Percentiles rank a stretch among this genome's conserved stretches.
Conservation (phyloP, 2,797 vertebrate species). For the Argentina silus region DNA sequence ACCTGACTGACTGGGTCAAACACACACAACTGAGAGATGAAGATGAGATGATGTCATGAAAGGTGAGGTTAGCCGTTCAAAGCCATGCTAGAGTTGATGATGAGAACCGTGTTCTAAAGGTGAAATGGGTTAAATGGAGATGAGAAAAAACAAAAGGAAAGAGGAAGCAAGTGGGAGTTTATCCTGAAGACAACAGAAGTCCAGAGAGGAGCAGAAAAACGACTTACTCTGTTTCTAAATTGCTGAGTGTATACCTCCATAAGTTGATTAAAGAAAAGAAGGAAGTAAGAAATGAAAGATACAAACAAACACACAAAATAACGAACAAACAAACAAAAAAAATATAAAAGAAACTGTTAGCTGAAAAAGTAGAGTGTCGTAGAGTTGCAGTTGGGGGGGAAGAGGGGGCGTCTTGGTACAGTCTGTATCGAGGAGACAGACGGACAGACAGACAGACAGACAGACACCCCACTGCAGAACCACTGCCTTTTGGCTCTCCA, state of each 20-base stretch:
- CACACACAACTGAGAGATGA: constrained; percentile 18
- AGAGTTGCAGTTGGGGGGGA: constrained; percentile 51
- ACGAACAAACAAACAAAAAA: constrained; percentile 65
- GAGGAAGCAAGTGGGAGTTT: constrained; percentile 46
- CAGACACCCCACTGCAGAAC: neutral
- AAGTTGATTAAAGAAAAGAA: constrained; percentile 66
- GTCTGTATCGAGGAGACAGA: constrained; percentile 18
- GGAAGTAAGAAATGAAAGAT: constrained; percentile 68
- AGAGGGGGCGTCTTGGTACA: constrained; percentile 15
- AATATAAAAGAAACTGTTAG: constrained; percentile 79
- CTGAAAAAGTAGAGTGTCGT: constrained; percentile 57
- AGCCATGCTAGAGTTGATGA: constrained; percentile 62
- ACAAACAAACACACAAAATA: constrained; percentile 66
- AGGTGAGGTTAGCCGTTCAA: constrained; percentile 21
- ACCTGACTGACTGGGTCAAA: constrained; percentile 27
- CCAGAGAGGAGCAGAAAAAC: constrained; percentile 46
- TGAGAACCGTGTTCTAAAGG: constrained; percentile 41
- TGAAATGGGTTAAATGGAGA: constrained; percentile 4
- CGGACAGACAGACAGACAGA: neutral
- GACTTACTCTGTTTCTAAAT: constrained; percentile 83
- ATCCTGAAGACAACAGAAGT: constrained; percentile 48
- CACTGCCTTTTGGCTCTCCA: neutral
- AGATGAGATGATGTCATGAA: constrained; percentile 37
- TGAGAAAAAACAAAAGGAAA: constrained; percentile 20
- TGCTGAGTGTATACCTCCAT: constrained; percentile 81